Evolutionary conservation across 2,797 vertebrate species (phyloP).

Genomic region (Karalla daura): DNA sequence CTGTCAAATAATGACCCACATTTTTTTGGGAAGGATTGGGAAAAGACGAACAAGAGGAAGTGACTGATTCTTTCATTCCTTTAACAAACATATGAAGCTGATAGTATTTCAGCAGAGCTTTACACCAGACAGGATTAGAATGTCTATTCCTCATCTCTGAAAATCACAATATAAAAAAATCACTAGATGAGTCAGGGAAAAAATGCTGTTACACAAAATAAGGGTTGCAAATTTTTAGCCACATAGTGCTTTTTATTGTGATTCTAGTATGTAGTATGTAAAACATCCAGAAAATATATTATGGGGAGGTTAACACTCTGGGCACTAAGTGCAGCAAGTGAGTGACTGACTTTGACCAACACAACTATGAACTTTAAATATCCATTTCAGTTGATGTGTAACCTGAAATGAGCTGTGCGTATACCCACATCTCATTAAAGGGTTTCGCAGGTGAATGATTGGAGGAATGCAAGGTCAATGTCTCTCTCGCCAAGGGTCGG

Average conservation of each 20-base stretch:
- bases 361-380: no score
- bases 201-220: neutral
- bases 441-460: conserved; percentile 21
- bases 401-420: neutral
- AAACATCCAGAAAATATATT: no score
- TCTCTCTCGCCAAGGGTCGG: neutral
- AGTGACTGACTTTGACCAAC: no score
- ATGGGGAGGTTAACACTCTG: no score
- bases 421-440: neutral
- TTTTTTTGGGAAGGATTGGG: neutral
- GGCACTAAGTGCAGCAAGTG: no score
- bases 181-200: no score
- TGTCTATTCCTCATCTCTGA: neutral
- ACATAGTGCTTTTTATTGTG: no score
- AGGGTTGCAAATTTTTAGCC: neutral
- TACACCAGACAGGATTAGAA: no score
- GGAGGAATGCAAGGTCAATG: conserved; percentile 51
- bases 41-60: neutral
- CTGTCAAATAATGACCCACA: neutral
- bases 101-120: no score
- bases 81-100: neutral
- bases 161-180: neutral
- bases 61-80: neutral
- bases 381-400: conserved; percentile 38
- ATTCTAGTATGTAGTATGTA: no score